Conservation (phyloP, 2,113 vertebrate genomes). For the Columbina picui region DNA sequence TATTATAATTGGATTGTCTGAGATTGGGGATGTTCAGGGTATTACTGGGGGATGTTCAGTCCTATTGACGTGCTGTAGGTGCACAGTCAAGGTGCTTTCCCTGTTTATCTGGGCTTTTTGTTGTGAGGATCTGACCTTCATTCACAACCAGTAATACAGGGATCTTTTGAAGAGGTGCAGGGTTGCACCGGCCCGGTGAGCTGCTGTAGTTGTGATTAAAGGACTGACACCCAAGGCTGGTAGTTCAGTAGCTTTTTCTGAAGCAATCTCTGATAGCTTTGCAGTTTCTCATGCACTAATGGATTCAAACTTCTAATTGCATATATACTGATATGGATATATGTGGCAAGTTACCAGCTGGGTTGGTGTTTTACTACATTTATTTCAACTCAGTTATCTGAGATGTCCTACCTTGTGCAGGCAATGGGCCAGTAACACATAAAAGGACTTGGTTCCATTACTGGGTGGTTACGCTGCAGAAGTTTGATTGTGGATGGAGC, state of each 20-base stretch:
- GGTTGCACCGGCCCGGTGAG: neutral
- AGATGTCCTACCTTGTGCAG: neutral
- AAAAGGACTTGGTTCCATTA: neutral
- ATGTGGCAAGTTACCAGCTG: neutral
- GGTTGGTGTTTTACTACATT: neutral
- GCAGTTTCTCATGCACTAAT: neutral
- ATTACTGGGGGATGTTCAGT: no score
- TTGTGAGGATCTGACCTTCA: neutral
- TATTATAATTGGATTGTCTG: accelerated
- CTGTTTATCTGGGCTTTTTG: neutral
- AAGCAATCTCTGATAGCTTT: neutral
- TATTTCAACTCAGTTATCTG: neutral
- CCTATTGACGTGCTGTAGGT: neutral
- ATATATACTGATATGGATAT: accelerated
- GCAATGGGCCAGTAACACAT: accelerated
- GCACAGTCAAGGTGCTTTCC: neutral
- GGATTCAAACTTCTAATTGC: neutral
- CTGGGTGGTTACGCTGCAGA: neutral
- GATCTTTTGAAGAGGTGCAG: neutral
- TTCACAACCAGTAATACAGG: neutral
- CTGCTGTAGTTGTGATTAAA: neutral
- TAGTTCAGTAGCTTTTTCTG: neutral
- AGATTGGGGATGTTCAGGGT: neutral
- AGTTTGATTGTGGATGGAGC: neutral
- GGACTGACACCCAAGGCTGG: neutral